phyloP scores from a whole-genome alignment of 2,797 vertebrate species.

The Amazonetta brasiliensis region DNA sequence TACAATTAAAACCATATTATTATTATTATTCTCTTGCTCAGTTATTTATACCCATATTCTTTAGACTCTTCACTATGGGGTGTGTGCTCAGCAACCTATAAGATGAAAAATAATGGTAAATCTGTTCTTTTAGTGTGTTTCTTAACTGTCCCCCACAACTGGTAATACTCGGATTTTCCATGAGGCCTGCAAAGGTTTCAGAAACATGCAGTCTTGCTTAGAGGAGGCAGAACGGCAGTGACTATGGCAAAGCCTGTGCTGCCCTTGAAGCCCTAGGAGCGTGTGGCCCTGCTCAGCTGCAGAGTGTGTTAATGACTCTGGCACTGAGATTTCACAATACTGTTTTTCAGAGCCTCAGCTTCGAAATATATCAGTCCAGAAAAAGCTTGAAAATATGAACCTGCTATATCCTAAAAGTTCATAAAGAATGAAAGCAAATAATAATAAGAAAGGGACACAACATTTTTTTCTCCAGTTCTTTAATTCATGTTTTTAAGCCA shows the following conservation, averaged over 20 bases:
- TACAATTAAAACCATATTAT: neutral
- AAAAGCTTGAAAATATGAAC: neutral
- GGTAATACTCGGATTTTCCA: neutral
- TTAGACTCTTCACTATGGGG: neutral
- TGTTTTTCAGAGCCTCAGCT: neutral
- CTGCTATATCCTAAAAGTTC: neutral
- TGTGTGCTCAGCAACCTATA: neutral
- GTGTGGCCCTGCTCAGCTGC: neutral
- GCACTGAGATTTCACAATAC: neutral
- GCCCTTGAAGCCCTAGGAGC: neutral
- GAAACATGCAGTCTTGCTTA: neutral
- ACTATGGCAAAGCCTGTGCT: neutral
- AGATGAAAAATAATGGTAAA: neutral
- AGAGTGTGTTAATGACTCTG: fast-evolving
- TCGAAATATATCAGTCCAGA: neutral
- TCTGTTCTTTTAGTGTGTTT: neutral
- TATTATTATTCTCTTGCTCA: neutral
- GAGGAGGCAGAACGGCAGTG: neutral
- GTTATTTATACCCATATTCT: neutral
- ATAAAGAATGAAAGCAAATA: neutral
- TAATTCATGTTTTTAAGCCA: conserved; percentile 4
- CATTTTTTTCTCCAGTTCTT: neutral
- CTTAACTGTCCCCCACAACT: neutral
- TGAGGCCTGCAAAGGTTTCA: neutral
- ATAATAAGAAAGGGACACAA: neutral